Conservation (phyloP, 2,888 invertebrate species). For the Eupithecia abbreviata region DNA sequence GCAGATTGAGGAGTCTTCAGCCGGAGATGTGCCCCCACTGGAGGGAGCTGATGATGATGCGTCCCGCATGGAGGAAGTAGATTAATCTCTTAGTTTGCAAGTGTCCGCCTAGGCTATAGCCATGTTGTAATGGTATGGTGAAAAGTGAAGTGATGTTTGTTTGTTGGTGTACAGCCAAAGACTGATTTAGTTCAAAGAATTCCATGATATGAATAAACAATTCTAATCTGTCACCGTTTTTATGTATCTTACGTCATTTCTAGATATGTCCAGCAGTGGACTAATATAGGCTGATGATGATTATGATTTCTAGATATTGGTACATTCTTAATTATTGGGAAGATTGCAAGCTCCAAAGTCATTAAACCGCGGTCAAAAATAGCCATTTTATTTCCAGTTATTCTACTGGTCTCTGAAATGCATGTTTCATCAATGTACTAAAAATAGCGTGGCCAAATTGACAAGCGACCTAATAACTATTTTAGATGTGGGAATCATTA, state of each 20-base stretch:
- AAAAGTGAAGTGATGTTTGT: slow-evolving; percentile 56
- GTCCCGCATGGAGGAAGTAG: slow-evolving; percentile 99
- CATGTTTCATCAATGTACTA: slow-evolving; percentile 1
- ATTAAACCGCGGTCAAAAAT: neutral
- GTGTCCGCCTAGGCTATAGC: slow-evolving; percentile 52
- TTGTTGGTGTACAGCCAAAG: slow-evolving; percentile 81
- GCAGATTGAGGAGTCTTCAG: slow-evolving; percentile 86
- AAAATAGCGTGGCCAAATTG: slow-evolving; percentile 1
- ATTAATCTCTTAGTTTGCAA: slow-evolving; percentile 84
- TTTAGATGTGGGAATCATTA: neutral
- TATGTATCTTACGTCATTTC: neutral
- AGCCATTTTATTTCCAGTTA: neutral
- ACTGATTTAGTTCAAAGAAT: slow-evolving; percentile 82
- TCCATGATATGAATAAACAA: slow-evolving; percentile 70
- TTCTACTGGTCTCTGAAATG: neutral
- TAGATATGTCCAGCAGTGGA: no score
- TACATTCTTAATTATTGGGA: neutral
- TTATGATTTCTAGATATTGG: no score
- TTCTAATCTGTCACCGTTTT: slow-evolving; percentile 45
- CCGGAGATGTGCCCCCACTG: slow-evolving; percentile 90
- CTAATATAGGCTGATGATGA: no score
- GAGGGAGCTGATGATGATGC: slow-evolving; percentile 96
- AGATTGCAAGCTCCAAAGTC: neutral
- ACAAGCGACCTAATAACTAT: slow-evolving; percentile 5
- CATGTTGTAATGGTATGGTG: slow-evolving; percentile 68